Conservation (phyloP, 1,140 invertebrate genomes). For the Argopecten irradians region DNA sequence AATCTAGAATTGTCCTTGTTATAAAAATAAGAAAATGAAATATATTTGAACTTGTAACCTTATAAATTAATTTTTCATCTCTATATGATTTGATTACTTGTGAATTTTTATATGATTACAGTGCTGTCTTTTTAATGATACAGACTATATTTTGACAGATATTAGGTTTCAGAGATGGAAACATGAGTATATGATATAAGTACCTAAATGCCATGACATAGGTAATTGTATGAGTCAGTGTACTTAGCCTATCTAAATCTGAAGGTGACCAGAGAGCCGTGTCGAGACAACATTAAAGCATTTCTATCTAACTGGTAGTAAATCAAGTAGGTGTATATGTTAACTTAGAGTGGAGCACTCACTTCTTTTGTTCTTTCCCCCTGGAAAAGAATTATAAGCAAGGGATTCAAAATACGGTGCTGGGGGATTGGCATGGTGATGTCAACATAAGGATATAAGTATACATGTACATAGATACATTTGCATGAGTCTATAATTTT, state of each 20-base stretch:
- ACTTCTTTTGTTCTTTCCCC: slow-evolving; percentile 8
- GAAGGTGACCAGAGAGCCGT: background rate
- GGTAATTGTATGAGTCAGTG: background rate
- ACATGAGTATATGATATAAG: background rate
- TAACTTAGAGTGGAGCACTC: background rate
- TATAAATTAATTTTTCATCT: no score
- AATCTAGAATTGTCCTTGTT: no score
- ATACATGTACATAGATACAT: no score
- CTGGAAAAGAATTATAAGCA: background rate
- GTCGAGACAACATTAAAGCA: background rate
- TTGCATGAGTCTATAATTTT: background rate
- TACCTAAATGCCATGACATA: background rate
- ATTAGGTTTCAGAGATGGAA: background rate
- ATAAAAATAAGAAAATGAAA: no score
- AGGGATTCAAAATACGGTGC: background rate
- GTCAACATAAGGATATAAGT: no score
- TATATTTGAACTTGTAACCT: no score
- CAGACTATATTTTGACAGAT: no score
- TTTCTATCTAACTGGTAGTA: background rate
- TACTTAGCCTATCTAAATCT: background rate
- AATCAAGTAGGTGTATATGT: background rate
- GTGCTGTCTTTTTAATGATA: no score
- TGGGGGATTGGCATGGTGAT: background rate
- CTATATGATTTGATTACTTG: no score
- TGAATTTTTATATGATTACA: no score